These are phyloP conservation scores for Smittia aterrima DNA, from an alignment of 2,888 invertebrate genomes.

Conservation along the genomic window DNA sequence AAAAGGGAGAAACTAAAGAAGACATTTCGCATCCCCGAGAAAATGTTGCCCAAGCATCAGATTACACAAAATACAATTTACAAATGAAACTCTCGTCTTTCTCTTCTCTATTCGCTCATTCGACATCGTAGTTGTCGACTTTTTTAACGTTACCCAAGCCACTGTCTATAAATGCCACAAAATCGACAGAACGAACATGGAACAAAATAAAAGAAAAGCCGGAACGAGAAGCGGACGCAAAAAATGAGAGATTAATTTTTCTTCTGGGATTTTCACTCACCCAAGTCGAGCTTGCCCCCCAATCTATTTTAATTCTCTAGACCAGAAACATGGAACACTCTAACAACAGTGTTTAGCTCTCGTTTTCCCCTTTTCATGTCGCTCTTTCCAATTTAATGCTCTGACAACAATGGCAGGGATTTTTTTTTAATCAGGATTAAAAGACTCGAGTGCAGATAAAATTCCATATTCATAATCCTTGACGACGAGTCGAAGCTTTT, in stretches of 20 bases:
- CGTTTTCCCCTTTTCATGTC: neutral
- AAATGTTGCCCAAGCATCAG: slow-evolving; percentile 5
- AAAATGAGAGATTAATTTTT: slow-evolving; percentile 38
- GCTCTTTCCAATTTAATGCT: slow-evolving; percentile 14
- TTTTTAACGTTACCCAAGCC: neutral
- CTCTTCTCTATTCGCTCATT: neutral
- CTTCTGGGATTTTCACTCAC: slow-evolving; percentile 3
- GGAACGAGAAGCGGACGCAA: neutral
- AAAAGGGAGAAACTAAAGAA: no score
- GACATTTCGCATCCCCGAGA: no score
- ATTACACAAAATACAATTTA: slow-evolving; percentile 14
- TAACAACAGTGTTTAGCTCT: neutral
- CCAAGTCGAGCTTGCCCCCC: neutral
- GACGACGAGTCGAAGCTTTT: neutral
- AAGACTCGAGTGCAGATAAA: neutral
- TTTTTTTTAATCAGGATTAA: slow-evolving; percentile 28
- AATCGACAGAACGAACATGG: slow-evolving; percentile 14
- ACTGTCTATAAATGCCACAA: slow-evolving; percentile 13
- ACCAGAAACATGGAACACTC: neutral
- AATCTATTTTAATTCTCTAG: neutral
- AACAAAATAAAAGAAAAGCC: slow-evolving; percentile 4
- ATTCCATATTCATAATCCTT: slow-evolving; percentile 2
- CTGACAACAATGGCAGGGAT: slow-evolving; percentile 20
- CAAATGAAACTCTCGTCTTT: neutral
- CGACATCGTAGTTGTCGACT: neutral